Conservation (phyloP, 2,113 vertebrate genomes). For the Erinaceus europaeus region DNA sequence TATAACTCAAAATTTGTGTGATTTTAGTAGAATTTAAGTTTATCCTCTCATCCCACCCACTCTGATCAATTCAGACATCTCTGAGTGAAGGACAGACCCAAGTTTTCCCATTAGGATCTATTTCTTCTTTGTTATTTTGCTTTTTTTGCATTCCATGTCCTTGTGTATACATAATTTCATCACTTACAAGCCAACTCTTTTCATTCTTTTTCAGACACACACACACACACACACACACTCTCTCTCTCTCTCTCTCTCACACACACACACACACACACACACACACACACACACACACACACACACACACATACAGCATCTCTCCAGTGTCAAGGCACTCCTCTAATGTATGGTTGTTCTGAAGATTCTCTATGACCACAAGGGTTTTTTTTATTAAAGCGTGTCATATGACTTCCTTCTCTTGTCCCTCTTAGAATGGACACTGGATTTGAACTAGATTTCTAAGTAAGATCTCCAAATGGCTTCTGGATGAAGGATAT, state of each 20-base stretch:
- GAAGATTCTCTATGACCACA: background rate
- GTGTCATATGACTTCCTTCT: background rate
- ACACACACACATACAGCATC: no score
- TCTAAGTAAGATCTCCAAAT: background rate
- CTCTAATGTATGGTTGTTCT: background rate
- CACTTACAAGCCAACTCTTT: no score
- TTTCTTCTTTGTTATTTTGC: no score
- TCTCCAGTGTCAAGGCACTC: no score
- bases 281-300: no score
- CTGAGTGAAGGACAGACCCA: background rate
- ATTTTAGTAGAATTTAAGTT: background rate
- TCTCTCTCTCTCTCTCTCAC: no score
- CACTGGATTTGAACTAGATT: background rate
- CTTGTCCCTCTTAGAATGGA: background rate
- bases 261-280: no score
- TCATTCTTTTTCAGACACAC: no score
- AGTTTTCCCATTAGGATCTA: background rate
- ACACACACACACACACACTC: no score
- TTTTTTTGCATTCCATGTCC: no score
- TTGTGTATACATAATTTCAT: no score
- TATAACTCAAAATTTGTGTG: background rate
- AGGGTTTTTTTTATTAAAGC: background rate
- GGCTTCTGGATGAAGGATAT: background rate
- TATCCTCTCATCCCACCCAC: background rate
- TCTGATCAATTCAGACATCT: background rate